Percentiles rank a stretch among this genome's conserved stretches.
phyloP scores from a whole-genome alignment of 2,888 invertebrate genomes.

The Lepidochitona cinerea region DNA sequence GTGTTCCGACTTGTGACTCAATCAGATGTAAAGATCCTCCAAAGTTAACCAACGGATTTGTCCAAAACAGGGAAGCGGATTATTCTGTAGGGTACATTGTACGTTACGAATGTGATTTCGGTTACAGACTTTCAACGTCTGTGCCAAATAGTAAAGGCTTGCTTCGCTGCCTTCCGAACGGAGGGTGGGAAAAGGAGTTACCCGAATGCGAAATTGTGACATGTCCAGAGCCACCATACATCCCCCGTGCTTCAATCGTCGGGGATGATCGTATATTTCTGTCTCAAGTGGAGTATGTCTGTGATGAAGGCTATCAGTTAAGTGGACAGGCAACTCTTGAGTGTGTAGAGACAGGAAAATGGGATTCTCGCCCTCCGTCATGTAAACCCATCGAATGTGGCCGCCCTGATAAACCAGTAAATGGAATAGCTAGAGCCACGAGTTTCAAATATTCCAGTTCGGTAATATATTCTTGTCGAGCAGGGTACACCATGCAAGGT shows the following conservation, averaged over 20 bases:
- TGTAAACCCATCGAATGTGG: conserved; percentile 28
- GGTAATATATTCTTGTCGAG: conserved; percentile 43
- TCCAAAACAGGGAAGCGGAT: conserved; percentile 21
- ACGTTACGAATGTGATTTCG: conserved; percentile 46
- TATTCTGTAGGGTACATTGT: conserved; percentile 48
- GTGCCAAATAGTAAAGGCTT: conserved; percentile 32
- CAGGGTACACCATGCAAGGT: conserved; percentile 41
- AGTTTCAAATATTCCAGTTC: conserved; percentile 16
- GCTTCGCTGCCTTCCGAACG: conserved; percentile 54
- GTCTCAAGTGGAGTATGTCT: neutral
- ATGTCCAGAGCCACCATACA: conserved; percentile 52
- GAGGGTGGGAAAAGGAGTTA: conserved; percentile 57
- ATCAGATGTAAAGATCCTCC: conserved; percentile 51
- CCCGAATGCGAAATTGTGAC: conserved; percentile 55
- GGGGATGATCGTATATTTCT: neutral
- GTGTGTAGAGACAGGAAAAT: conserved; percentile 57
- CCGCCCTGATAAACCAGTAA: neutral
- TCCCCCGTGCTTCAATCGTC: conserved; percentile 42
- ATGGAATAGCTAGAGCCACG: neutral
- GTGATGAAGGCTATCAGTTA: conserved; percentile 36
- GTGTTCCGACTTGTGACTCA: conserved; percentile 56
- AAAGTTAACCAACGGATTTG: conserved; percentile 54
- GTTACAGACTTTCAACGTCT: conserved; percentile 34
- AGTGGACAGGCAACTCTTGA: conserved; percentile 40
- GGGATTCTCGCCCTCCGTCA: conserved; percentile 31